Conservation (phyloP, 2,888 invertebrate genomes). For the Eustalomyia histrio region DNA sequence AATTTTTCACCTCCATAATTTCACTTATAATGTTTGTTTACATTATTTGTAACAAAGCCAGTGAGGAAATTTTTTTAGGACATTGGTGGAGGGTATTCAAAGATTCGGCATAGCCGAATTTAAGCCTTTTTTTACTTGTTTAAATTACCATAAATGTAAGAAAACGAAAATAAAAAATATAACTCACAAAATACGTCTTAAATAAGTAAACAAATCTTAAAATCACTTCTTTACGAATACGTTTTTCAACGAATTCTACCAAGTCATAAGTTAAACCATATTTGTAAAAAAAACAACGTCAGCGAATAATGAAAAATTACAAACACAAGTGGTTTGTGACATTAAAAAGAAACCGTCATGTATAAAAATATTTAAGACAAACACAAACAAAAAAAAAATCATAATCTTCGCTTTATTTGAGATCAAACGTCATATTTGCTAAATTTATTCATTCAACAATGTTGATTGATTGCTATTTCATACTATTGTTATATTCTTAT, state of each 20-base stretch:
- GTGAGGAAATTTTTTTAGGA: too few species aligned
- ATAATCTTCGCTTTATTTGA: neutral
- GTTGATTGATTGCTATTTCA: slow-evolving; percentile 29
- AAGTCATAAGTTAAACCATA: slow-evolving; percentile 39
- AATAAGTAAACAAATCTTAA: neutral
- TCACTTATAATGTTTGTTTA: too few species aligned
- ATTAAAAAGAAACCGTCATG: neutral
- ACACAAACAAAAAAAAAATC: neutral
- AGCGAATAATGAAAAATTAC: neutral
- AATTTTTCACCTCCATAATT: too few species aligned
- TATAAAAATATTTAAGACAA: neutral
- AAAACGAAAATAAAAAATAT: slow-evolving; percentile 17
- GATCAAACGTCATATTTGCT: slow-evolving; percentile 12
- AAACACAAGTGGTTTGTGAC: neutral
- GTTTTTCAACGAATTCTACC: neutral
- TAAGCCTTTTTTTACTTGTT: too few species aligned
- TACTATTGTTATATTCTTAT: neutral
- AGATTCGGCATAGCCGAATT: too few species aligned
- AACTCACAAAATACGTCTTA: neutral
- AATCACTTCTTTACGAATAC: neutral
- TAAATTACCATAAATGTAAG: slow-evolving; percentile 35
- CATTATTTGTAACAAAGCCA: too few species aligned
- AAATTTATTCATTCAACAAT: slow-evolving; percentile 8
- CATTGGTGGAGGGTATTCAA: too few species aligned
- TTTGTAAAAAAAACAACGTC: slow-evolving; percentile 6